Evolutionary conservation across 2,888 invertebrate genomes (phyloP), one percentile per base, ranked within the genome.

Genomic region (Thymelicus lineola): DNA sequence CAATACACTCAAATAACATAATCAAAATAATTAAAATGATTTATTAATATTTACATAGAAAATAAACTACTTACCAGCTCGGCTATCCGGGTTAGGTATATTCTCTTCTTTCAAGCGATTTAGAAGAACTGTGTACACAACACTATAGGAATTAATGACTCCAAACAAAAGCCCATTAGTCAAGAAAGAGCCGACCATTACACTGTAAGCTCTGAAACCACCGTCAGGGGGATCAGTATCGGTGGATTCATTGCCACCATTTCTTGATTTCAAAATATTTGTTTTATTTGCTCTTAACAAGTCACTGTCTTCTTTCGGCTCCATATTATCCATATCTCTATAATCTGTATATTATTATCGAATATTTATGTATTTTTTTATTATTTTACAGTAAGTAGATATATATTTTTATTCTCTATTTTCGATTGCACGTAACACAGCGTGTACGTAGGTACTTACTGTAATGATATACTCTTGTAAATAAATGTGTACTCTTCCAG

Each of bases 101-200:
- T 96, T 96, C 70, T 95, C 94, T n/a, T 90, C 89, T 71, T 92
- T 85, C 71, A 98, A 91, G 78, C 95, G 95, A 63, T 95, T 94
- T 78, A 95, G 94, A 58, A 98, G 94, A 74, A 96, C 95, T 7
- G 95, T 94, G 84, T 97, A 97, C 75, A 98, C 94, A 38, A 98
- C 96, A 76, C 98, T 97, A 84, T 97, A 98, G 0, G 97, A 97
- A 91, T 98, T 98, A 81, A 98, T 98, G 58, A 98, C 96, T 60
- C 98, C 98, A 87, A 98, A 98, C 65, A 98, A 94, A 64, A 98
- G 96, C 7, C 98, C 98, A 88, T 98, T 98, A 80, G 97, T 97
- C 71, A 98, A 93, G 87, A 98, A 98, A 71, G 98, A 97, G 57
- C 96, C 97, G 55, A 97, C 79, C 95, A 98, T 95, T 15, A 98